Evolutionary conservation across 1,140 invertebrate genomes (phyloP), one percentile per base, ranked within the genome.

Genomic region (Aphis craccivora): DNA sequence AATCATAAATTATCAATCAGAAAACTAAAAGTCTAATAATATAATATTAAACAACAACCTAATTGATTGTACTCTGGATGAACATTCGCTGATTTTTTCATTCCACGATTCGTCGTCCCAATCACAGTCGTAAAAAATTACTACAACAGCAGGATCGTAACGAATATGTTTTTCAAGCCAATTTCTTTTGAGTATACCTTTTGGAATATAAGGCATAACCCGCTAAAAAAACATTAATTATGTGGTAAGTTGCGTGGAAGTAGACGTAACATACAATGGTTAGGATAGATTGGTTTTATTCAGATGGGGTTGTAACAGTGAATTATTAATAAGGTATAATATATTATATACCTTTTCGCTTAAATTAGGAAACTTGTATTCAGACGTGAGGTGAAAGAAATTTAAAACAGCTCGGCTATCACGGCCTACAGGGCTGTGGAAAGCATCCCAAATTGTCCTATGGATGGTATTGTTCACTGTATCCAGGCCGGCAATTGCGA

Each of bases 161-260:
- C 97, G 97, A 18, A 99, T 96, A 95, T 99, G 98, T 96, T 99
- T 99, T 22, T 97, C 96, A 96, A 99, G 97, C 99, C 99, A 99
- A 95, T 98, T 98, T 20, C 97, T 97, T 95, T 99, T 99, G 7
- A 99, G 95, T 94, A 99, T 98, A 51, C 99, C 99, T 96, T 99
- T 99, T 0, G 99, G 98, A 94, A 98, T 97, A 95, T 99, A 99
- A 97, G 91, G 91, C 91, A 93, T 93, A 1, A 93, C 81, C 0
- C 81, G 81, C 91, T 93, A 45, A 51, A 91, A 84, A 48, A 48
- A 87, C 43, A 48, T 0, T 35, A 87, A 45, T 86, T 1, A 5
- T 43, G 37, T 25, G 4, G 35, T 25, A 30, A 84, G 37, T 25
- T 4, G 20, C 7, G 35, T 22, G 43, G 0, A 23, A 76, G 30